Evolutionary conservation across 2,797 vertebrate genomes (phyloP).

Genomic region (Diplodus puntazzo): DNA sequence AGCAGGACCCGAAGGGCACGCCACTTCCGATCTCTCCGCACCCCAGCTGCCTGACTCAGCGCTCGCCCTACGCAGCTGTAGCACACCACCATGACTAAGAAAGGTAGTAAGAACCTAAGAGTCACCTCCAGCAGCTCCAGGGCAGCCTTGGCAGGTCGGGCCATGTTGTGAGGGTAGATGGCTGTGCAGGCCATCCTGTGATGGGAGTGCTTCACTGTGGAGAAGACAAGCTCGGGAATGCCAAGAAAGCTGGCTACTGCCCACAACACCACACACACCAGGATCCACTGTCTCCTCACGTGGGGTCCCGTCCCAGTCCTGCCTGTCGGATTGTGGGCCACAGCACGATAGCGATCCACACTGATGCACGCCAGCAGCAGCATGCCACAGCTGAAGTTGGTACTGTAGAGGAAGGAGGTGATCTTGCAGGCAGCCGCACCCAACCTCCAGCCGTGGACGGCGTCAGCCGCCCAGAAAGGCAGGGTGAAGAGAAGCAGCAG

Average conservation of each 20-base stretch:
- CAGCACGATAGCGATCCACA: constrained; percentile 88
- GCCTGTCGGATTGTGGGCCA: constrained; percentile 61
- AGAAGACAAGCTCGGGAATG: constrained; percentile 91
- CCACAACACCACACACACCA: constrained; percentile 86
- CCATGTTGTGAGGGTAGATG: constrained; percentile 84
- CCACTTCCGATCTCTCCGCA: constrained; percentile 83
- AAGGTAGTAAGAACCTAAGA: constrained; percentile 91
- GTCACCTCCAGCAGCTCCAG: constrained; percentile 91
- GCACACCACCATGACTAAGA: constrained; percentile 91
- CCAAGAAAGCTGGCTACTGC: constrained; percentile 85
- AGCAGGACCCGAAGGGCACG: constrained; percentile 89
- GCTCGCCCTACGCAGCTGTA: constrained; percentile 85
- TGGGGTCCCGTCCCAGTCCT: constrained; percentile 35
- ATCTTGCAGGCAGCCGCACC: constrained; percentile 90
- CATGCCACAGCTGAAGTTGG: constrained; percentile 96
- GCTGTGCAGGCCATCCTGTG: constrained; percentile 82
- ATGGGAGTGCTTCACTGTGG: constrained; percentile 83
- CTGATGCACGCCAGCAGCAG: constrained; percentile 95
- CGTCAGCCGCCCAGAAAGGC: constrained; percentile 93
- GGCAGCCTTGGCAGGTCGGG: constrained; percentile 84
- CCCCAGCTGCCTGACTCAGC: constrained; percentile 81
- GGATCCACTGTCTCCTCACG: constrained; percentile 64
- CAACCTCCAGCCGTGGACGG: constrained; percentile 91
- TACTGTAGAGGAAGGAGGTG: constrained; percentile 90
- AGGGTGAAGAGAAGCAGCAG: constrained; percentile 92